phyloP scores from a whole-genome alignment of 2,113 vertebrate genomes.

The Malurus alboscapulatus region DNA sequence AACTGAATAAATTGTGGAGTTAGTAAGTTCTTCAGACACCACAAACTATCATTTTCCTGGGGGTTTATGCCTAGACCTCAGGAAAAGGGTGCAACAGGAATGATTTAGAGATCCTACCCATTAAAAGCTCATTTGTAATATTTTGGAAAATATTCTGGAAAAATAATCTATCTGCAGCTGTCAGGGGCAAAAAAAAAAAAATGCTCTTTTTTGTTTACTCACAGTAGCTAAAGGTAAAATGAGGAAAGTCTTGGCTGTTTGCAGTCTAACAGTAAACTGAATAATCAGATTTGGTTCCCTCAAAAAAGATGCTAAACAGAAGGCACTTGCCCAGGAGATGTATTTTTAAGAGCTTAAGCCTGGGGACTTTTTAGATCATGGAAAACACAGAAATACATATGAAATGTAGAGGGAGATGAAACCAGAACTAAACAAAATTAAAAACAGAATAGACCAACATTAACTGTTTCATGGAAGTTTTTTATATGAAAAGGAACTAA shows the following conservation, averaged over 20 bases:
- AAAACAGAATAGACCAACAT: background rate
- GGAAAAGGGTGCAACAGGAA: background rate
- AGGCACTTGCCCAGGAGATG: background rate
- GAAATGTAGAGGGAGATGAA: background rate
- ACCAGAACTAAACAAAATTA: background rate
- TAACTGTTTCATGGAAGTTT: background rate
- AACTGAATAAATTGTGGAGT: background rate
- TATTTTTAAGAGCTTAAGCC: background rate
- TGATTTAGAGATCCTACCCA: background rate
- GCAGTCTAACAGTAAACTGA: background rate
- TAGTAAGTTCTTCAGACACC: background rate
- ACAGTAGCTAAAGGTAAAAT: background rate
- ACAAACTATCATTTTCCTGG: background rate
- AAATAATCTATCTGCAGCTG: background rate
- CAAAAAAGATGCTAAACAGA: background rate
- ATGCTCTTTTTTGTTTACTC: background rate
- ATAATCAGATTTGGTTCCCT: background rate
- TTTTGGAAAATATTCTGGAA: background rate
- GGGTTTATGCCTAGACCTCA: background rate
- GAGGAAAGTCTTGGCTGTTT: background rate
- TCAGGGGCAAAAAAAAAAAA: accelerated
- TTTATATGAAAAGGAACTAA: background rate
- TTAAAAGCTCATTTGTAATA: background rate
- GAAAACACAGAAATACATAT: background rate
- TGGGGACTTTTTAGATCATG: background rate